A percentile compares a stretch with the other conserved stretches of the same genome.
Conservation (phyloP, 2,797 vertebrate genomes). For the Myotis vivesi region DNA sequence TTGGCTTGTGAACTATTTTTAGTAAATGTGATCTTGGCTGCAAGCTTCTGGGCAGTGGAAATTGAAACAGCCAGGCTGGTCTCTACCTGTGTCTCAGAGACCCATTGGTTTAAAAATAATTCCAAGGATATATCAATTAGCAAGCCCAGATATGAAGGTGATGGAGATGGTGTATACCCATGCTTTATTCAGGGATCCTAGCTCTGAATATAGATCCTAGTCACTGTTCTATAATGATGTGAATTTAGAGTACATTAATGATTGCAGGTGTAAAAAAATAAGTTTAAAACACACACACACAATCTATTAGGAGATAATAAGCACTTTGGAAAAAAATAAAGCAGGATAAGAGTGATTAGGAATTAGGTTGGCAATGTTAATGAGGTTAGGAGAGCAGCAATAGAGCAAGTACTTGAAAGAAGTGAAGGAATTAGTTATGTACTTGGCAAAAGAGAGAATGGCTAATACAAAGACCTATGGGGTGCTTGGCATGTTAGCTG, state of each 20-base stretch:
- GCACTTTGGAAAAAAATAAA: background rate
- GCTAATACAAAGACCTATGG: background rate
- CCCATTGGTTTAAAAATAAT: slow-evolving; percentile 22
- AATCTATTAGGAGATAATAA: background rate
- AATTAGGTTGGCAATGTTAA: background rate
- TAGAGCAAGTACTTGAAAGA: background rate
- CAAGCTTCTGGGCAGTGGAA: background rate
- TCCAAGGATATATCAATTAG: background rate
- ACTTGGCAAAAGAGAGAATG: background rate
- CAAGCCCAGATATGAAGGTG: background rate
- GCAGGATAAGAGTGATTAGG: background rate
- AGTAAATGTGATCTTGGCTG: slow-evolving; percentile 4
- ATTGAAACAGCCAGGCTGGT: background rate
- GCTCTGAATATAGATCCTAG: background rate
- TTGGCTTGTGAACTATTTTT: slow-evolving; percentile 44
- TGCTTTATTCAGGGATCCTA: background rate
- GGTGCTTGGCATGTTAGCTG: background rate
- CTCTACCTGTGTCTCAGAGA: slow-evolving; percentile 21
- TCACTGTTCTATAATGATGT: background rate
- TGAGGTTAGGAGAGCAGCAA: background rate
- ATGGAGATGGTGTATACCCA: background rate
- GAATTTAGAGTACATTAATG: background rate
- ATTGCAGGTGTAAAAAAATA: background rate
- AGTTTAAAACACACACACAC: background rate
- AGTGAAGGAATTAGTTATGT: background rate